Conservation (phyloP, 2,888 invertebrate genomes). For the Hetaerina titia region DNA sequence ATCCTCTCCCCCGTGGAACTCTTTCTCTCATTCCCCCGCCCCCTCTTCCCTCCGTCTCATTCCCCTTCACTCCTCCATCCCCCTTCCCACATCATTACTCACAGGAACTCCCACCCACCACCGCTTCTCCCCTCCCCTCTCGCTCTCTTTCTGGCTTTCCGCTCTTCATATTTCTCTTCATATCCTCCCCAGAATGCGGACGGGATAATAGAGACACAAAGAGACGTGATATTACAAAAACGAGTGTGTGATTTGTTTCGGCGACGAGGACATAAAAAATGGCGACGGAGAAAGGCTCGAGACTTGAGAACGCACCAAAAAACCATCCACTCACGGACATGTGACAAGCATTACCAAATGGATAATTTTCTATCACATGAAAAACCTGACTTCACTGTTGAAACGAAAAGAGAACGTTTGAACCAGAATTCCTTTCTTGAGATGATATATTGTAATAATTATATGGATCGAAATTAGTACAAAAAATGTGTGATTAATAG, state of each 20-base stretch:
- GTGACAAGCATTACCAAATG: not conserved
- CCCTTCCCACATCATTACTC: not conserved
- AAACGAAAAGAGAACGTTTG: no score
- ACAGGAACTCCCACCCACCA: not conserved
- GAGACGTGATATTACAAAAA: constrained; percentile 11
- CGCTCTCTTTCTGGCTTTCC: not conserved
- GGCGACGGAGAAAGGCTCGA: not conserved
- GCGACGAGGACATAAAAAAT: not conserved
- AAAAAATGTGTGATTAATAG: no score
- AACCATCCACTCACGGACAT: not conserved
- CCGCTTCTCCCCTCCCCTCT: not conserved
- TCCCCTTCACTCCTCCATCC: not conserved
- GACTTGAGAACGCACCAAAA: not conserved
- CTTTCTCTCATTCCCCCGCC: not conserved
- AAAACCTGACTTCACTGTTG: not conserved
- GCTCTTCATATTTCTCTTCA: not conserved
- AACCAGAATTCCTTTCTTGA: no score
- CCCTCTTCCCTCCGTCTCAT: not conserved
- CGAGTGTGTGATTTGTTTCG: not conserved
- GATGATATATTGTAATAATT: no score
- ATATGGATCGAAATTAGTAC: no score
- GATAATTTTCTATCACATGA: not conserved
- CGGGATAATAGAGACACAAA: not conserved
- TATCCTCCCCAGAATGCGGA: not conserved
- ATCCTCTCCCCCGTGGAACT: not conserved